Conservation (phyloP, 2,113 vertebrate genomes). For the Gadus macrocephalus region DNA sequence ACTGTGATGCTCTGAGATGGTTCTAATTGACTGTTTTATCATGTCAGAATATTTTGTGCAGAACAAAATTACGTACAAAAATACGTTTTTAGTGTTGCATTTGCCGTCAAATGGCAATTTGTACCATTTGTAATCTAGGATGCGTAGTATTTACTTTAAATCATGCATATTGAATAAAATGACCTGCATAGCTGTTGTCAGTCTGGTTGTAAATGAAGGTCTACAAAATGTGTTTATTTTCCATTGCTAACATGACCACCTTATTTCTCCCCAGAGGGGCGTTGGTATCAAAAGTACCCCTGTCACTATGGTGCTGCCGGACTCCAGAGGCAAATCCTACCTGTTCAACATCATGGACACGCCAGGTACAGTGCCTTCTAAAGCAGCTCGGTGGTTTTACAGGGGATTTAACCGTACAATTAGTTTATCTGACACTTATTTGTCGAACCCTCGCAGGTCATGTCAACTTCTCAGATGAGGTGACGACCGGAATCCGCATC, state of each 20-base stretch:
- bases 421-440: background rate
- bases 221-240: background rate
- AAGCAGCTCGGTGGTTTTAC: background rate
- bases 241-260: background rate
- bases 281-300: slow-evolving; percentile 98
- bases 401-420: background rate
- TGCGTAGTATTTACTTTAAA: no score
- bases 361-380: background rate
- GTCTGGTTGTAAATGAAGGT: background rate
- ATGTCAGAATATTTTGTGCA: no score
- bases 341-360: slow-evolving; percentile 79
- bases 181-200: no score
- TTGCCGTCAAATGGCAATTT: no score
- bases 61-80: no score
- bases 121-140: no score
- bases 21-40: no score
- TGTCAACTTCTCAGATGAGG: slow-evolving; percentile 96
- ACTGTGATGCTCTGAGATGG: no score
- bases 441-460: slow-evolving; percentile 74
- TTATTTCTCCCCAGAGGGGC: slow-evolving; percentile 76
- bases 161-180: no score
- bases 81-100: no score
- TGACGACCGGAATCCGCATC: slow-evolving; percentile 91
- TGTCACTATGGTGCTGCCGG: slow-evolving; percentile 93
- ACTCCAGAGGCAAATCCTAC: slow-evolving; percentile 96